Evolutionary conservation across 2,797 vertebrate species (phyloP), one percentile per base, ranked within the genome.

Genomic region (Chromobotia macracanthus): DNA sequence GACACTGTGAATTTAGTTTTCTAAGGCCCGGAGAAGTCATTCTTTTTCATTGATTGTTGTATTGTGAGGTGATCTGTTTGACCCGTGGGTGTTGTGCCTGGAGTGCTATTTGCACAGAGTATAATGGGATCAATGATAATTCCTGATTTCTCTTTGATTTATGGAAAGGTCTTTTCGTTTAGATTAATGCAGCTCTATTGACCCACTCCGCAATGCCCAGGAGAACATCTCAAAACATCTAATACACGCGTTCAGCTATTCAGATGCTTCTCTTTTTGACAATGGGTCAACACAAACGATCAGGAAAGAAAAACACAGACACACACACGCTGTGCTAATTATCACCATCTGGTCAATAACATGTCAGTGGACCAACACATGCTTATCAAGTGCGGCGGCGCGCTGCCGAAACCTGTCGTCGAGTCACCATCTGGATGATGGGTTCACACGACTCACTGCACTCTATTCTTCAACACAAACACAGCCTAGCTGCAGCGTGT

Each of bases 321-420:
- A 13, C n/a, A 38, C 61, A 55, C 63, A 68, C 12, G 16, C 31
- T 25, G 25, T 31, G 55, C 55, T 75, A 65, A 74, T 82, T 74
- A 78, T 82, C 69, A 58, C 80, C 61, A 77, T 82, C 75, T 82
- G 75, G 70, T 53, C 81, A 66, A 48, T 38, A 69, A 55, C 25
- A 55, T 46, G 65, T 55, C 70, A 77, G 50, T 66, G 23, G 56
- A 74, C 72, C 55, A 69, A 44, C 56, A 60, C 11, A n/a, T 16
- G 19, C 48, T 68, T 68, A 35, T 77, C 64, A 77, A 68, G 65
- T 23, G 46, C 15, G 9, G 65, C 1, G 25, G 41, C 23, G 48
- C 5, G 19, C 25, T 53, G 56, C 56, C 31, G 60, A 70, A 38
- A 67, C 50, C 25, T n/a, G 35, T 75, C 3, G 10, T 31, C 13